Conservation (phyloP, 1,140 invertebrate genomes). For the Drosophila pandora region DNA sequence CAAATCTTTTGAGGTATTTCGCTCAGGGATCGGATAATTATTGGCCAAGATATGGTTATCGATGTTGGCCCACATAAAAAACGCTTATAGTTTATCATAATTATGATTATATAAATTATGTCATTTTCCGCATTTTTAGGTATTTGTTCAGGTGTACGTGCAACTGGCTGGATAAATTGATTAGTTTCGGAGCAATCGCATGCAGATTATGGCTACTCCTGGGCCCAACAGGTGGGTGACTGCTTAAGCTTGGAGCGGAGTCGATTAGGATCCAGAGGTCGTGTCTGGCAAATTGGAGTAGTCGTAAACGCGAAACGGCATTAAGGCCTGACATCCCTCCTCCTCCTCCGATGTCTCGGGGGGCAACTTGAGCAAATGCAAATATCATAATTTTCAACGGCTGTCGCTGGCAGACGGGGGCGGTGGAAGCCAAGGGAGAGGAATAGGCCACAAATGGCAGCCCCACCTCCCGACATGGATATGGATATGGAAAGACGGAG, state of each 20-base stretch:
- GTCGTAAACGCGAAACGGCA: slow-evolving; percentile 69
- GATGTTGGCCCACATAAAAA: too few species aligned
- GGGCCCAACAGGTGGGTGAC: slow-evolving; percentile 41
- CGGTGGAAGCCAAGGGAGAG: slow-evolving; percentile 4
- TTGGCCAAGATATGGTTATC: too few species aligned
- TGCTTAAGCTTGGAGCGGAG: slow-evolving; percentile 32
- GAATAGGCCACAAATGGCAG: slow-evolving; percentile 56
- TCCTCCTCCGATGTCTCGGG: not conserved
- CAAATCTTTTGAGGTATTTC: too few species aligned
- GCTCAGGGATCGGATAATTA: too few species aligned
- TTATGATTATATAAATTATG: too few species aligned
- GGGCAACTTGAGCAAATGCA: slow-evolving; percentile 73
- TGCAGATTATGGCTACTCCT: not conserved
- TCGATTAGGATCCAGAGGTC: slow-evolving; percentile 63
- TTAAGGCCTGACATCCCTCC: slow-evolving; percentile 44
- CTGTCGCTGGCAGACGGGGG: slow-evolving; percentile 34
- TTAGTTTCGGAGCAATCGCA: not conserved
- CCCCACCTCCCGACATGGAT: slow-evolving; percentile 12
- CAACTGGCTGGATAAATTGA: not conserved
- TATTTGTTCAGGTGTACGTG: too few species aligned
- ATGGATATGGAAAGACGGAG: not conserved
- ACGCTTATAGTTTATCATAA: too few species aligned
- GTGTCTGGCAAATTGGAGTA: slow-evolving; percentile 65
- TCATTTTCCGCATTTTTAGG: too few species aligned
- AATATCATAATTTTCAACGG: slow-evolving; percentile 76